phyloP scores from a whole-genome alignment of 2,888 invertebrate genomes.

The Bruchidius siliquastri region DNA sequence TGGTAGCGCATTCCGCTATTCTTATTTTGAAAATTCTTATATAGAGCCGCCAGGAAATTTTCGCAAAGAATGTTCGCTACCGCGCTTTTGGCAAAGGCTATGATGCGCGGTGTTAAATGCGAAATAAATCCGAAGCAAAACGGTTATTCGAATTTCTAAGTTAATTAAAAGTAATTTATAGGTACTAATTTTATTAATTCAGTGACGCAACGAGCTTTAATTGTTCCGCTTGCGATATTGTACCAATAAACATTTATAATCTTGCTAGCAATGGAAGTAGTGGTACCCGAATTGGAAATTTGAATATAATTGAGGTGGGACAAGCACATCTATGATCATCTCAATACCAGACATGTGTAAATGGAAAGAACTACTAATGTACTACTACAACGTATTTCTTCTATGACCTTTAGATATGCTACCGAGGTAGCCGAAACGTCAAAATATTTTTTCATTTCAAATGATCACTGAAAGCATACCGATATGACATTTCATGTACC shows the following conservation, averaged over 20 bases:
- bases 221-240: not conserved
- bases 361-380: too few species aligned
- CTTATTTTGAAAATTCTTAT: conserved; percentile 17
- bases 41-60: conserved; percentile 18
- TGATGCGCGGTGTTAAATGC: not conserved
- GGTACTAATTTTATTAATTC: not conserved
- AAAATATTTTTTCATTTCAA: too few species aligned
- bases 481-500: too few species aligned
- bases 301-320: too few species aligned
- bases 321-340: too few species aligned
- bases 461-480: too few species aligned
- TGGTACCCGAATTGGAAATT: not conserved
- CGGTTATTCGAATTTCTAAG: not conserved
- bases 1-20: conserved; percentile 15
- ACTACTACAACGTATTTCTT: too few species aligned
- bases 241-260: not conserved
- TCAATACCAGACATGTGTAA: too few species aligned
- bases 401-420: too few species aligned
- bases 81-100: not conserved
- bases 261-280: not conserved
- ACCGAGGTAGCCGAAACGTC: too few species aligned
- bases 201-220: not conserved
- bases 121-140: not conserved
- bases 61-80: conserved; percentile 8
- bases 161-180: not conserved